Evolutionary conservation across 2,888 invertebrate genomes (phyloP), one percentile per base, ranked within the genome.

Genomic region (Galerucella nymphaeae): DNA sequence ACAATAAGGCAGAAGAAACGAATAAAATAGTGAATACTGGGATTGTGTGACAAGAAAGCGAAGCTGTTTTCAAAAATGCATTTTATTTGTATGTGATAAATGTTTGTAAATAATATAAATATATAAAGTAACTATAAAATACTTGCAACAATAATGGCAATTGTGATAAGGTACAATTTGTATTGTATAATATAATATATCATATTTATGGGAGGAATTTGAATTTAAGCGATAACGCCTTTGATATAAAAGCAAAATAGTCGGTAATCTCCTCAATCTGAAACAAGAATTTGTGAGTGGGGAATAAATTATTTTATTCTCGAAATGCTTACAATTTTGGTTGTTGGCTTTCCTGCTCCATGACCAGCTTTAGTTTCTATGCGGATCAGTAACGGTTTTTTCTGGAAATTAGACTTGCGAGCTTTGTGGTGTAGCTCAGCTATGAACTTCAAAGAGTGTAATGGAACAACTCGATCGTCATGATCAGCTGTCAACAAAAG

Each of bases 281-380:
- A 83, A 90, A 88, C 75, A 78, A 80, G 79, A 80, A 63, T 62
- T 13, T 45, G 13, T 4, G 14, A 45, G 14, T 30, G 30, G 30
- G 30, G 8, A 38, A 38, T 45, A 4, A 14, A 45, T 45, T 13
- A 11, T 13, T 42, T 11, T 42, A 11, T 42, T 4, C 42, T 75
- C 73, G 72, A 72, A 59, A 57, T 66, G 86, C 89, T 89, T 85
- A 96, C 96, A 82, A 94, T 88, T 90, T 99, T 99, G 3, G 93
- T 90, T 58, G 97, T 98, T 67, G 99, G 98, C 86, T 99, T 99
- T 45, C 99, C 99, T 75, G 93, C 91, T 59, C 99, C 99, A 88
- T 99, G 99, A 0, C 99, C 99, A 18, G 98, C 95, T 87, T 97
- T 96, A 71, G 95, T 96, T 85, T 99, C 98, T 77, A 99, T 91